Percentiles rank a stretch among this genome's conserved stretches.
These are phyloP conservation scores for Campoplex nolae DNA, from an alignment of 2,888 invertebrate genomes.

Conservation along the genomic window DNA sequence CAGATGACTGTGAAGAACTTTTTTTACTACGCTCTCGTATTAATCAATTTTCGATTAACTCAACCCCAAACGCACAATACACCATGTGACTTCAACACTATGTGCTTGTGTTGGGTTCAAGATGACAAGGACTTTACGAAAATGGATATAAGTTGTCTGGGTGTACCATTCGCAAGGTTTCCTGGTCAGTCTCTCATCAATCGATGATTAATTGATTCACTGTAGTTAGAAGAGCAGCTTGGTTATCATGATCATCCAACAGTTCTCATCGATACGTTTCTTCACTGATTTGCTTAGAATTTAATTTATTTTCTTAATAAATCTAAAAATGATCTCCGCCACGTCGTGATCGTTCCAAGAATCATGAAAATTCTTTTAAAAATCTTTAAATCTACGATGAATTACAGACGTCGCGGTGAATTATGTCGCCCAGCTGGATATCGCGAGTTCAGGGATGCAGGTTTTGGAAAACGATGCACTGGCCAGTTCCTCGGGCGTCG, in stretches of 20 bases:
- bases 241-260: not conserved
- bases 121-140: constrained; percentile 84
- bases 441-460: constrained; percentile 92
- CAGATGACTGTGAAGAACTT: constrained; percentile 67
- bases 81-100: constrained; percentile 89
- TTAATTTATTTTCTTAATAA: not conserved
- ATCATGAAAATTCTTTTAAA: not conserved
- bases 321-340: not conserved
- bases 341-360: not conserved
- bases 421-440: constrained; percentile 92
- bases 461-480: constrained; percentile 93
- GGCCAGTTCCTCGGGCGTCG: constrained; percentile 87
- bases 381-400: not conserved
- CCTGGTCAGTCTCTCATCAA: constrained; percentile 86
- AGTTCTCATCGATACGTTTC: not conserved
- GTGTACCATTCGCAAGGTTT: constrained; percentile 90
- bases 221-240: not conserved
- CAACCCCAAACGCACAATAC: constrained; percentile 85
- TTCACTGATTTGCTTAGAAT: not conserved
- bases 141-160: constrained; percentile 88
- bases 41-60: constrained; percentile 84
- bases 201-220: not conserved
- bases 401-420: constrained; percentile 92
- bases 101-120: constrained; percentile 89
- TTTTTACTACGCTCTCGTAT: constrained; percentile 68